Conservation (phyloP, 2,113 vertebrate species). For the Centrocercus urophasianus region DNA sequence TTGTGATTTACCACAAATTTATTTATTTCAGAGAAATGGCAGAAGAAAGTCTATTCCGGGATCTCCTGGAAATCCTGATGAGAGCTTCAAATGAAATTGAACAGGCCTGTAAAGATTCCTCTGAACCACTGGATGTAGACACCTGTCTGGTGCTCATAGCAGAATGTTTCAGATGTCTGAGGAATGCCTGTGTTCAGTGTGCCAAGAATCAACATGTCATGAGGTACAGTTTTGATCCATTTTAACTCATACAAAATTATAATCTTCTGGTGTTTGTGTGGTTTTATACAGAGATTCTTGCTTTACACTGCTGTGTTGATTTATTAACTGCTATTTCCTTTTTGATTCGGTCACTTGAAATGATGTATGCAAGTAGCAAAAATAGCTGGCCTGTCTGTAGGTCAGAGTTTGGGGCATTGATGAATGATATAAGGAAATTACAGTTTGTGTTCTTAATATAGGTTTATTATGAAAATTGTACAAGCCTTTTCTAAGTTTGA, state of each 20-base stretch:
- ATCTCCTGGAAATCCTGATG: constrained; percentile 73
- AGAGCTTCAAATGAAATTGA: constrained; percentile 43
- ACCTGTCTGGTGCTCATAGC: constrained; percentile 80
- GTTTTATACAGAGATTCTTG: background rate
- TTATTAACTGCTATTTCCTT: constrained; percentile 21
- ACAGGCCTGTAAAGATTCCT: constrained; percentile 7
- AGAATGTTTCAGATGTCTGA: constrained; percentile 92
- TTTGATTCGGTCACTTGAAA: background rate
- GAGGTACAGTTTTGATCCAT: constrained; percentile 78
- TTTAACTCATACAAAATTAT: background rate
- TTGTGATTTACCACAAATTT: background rate
- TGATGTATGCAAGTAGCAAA: background rate
- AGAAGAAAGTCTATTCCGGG: constrained; percentile 69
- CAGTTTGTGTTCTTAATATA: background rate
- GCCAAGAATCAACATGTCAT: constrained; percentile 84
- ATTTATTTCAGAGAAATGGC: constrained; percentile 77
- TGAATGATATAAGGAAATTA: background rate
- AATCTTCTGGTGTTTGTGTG: background rate
- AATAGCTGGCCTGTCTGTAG: background rate
- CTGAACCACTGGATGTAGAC: constrained; percentile 24
- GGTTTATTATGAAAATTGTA: background rate
- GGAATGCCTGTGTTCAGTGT: constrained; percentile 91
- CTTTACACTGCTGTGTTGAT: constrained; percentile 19
- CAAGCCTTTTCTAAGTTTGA: background rate
- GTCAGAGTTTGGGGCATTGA: background rate